These are phyloP conservation scores for Eulemur rufifrons DNA, from an alignment of 2,113 vertebrate genomes.

Conservation along the genomic window DNA sequence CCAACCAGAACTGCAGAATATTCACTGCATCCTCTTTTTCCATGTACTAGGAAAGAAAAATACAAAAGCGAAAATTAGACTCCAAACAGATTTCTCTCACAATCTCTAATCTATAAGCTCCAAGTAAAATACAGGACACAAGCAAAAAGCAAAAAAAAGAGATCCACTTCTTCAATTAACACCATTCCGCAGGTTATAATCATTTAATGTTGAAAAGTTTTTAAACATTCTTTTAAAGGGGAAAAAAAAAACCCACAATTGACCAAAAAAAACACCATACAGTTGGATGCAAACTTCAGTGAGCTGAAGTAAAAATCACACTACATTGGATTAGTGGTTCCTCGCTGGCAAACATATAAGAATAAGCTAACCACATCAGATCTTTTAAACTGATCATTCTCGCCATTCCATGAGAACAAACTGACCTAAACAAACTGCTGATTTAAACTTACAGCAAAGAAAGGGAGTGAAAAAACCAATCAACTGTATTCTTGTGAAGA, in stretches of 20 bases:
- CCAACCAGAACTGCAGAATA: slow-evolving; percentile 97
- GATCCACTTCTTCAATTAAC: background rate
- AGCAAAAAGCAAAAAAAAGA: background rate
- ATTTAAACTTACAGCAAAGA: slow-evolving; percentile 1
- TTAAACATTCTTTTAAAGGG: slow-evolving; percentile 7
- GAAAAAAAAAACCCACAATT: background rate
- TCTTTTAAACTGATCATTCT: background rate
- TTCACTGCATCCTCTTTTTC: slow-evolving; percentile 99
- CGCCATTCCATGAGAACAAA: background rate
- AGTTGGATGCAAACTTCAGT: slow-evolving; percentile 4
- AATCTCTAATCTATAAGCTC: background rate
- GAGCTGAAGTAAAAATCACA: slow-evolving; percentile 5
- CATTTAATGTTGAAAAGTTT: background rate
- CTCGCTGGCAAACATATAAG: background rate
- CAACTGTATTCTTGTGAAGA: background rate
- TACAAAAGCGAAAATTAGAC: background rate
- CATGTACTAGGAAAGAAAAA: slow-evolving; percentile 91
- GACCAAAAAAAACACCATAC: background rate
- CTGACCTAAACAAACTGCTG: background rate
- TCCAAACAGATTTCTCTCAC: background rate
- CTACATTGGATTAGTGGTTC: background rate
- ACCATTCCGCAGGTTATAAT: background rate
- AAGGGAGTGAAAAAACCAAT: background rate
- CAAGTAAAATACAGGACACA: background rate
- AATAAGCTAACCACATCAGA: background rate